These are phyloP conservation scores for Volucella inanis DNA, from an alignment of 2,888 invertebrate species.

Conservation along the genomic window DNA sequence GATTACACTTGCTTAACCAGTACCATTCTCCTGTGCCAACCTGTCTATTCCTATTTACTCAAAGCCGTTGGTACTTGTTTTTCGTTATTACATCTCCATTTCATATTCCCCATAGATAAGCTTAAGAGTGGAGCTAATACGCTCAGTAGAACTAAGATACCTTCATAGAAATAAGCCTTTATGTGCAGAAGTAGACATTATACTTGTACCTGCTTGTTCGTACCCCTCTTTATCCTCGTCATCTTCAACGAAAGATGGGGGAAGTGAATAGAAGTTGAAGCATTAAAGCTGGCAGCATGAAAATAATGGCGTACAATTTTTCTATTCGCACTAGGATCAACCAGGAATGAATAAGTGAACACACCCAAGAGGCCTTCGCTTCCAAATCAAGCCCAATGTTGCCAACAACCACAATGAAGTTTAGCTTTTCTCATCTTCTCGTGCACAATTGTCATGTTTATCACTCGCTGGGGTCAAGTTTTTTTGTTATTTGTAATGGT, in stretches of 20 bases:
- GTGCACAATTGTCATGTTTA: constrained; percentile 14
- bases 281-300: constrained; percentile 25
- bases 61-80: not conserved
- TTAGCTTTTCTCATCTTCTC: not conserved
- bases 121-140: constrained; percentile 15
- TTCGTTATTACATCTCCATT: constrained; percentile 10
- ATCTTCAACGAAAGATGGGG: not conserved
- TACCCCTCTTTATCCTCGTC: not conserved
- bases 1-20: constrained; percentile 42
- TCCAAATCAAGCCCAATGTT: constrained; percentile 4
- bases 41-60: not conserved
- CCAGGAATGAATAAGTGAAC: constrained; percentile 39
- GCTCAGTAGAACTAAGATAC: not conserved
- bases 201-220: not conserved
- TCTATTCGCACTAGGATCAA: constrained; percentile 31
- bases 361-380: not conserved
- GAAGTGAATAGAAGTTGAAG: constrained; percentile 12
- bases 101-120: constrained; percentile 19
- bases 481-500: not conserved
- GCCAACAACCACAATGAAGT: not conserved
- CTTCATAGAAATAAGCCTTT: not conserved
- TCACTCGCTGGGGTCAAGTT: constrained; percentile 32
- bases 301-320: constrained; percentile 33
- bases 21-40: not conserved
- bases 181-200: not conserved